Evolutionary conservation across 2,113 vertebrate genomes (phyloP), one percentile per base, ranked within the genome.

Genomic region (Marmota monax): DNA sequence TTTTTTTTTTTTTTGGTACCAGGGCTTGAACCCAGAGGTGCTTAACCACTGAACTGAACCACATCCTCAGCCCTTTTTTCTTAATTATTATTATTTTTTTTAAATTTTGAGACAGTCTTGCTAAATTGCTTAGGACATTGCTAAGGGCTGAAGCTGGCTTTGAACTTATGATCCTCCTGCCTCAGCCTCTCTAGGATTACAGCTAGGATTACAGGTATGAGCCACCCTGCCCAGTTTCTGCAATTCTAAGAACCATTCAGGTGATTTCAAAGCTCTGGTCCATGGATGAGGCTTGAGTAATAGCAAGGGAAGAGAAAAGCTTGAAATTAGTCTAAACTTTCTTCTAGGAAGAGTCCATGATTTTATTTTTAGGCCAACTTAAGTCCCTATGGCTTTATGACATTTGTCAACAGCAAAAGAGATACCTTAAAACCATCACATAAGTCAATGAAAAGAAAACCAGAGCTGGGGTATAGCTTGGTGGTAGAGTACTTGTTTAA

Each of bases 311-410:
- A 76, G 42, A 76, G 67, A 82, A 25, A 34, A 72, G 22, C 92
- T 79, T 70, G 39, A 29, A 63, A 56, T 27, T 22, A 65, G 51
- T 58, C 61, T 48, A n/a, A 72, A 25, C 32, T 88, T 39, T 58
- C 29, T 88, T 18, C 74, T 61, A 39, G 9, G 45, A 91, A 88
- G 79, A 86, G 70, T n/a, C n/a, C 9, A 9, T 53, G 84, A 37
- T 83, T 80, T 92, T 80, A 69, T 84, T 80, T 94, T 84, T n/a
- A 77, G 56, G 88, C 32, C 42, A 67, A 61, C 27, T 88, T 65
- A 18, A 77, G 12, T 84, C n/a, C 25, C 27, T 58, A 48, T 91
- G 74, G 34, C 42, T 90, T 74, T 70, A 74, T 72, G 70, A 42
- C 39, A 77, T 86, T 90, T 88, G 53, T 73, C 45, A 85, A 92